Conservation (phyloP, 2,888 invertebrate genomes). For the Leptinotarsa haldemani region DNA sequence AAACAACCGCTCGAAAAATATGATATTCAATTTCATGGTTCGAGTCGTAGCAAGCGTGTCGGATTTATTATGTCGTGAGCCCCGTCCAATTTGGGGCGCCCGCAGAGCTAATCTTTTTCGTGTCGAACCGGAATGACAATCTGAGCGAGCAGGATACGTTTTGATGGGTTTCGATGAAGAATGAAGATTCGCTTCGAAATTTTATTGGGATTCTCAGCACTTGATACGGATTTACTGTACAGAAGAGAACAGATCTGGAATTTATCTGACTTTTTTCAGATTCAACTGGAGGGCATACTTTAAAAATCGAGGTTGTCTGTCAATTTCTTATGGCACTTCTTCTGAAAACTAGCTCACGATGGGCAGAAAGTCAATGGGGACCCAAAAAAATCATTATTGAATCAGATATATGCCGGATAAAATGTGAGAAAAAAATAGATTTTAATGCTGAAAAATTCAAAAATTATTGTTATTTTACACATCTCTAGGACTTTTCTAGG, state of each 20-base stretch:
- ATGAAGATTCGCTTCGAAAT: conserved; percentile 1
- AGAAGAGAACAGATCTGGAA: not conserved
- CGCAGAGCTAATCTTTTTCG: conserved; percentile 10
- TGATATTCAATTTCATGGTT: conserved; percentile 21
- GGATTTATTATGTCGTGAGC: conserved; percentile 17
- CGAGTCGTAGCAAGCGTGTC: conserved; percentile 10
- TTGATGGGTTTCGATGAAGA: conserved; percentile 12
- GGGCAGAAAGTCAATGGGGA: too few relatives aligned
- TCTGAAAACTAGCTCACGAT: too few relatives aligned
- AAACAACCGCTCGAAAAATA: conserved; percentile 12
- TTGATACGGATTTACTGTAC: not conserved
- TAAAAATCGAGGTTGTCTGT: too few relatives aligned
- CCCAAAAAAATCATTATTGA: too few relatives aligned
- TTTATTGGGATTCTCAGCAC: not conserved
- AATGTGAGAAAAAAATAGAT: too few relatives aligned
- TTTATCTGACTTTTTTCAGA: too few relatives aligned
- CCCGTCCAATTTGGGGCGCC: conserved; percentile 15
- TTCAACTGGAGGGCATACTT: too few relatives aligned
- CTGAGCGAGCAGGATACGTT: conserved; percentile 3
- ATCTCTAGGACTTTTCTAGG: too few relatives aligned
- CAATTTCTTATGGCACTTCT: too few relatives aligned
- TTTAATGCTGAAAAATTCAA: too few relatives aligned
- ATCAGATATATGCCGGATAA: too few relatives aligned
- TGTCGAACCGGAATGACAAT: conserved; percentile 18
- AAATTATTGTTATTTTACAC: too few relatives aligned